Evolutionary conservation across 2,888 invertebrate species (phyloP), one percentile per base, ranked within the genome.

Genomic region (Gnatocerus cornutus): DNA sequence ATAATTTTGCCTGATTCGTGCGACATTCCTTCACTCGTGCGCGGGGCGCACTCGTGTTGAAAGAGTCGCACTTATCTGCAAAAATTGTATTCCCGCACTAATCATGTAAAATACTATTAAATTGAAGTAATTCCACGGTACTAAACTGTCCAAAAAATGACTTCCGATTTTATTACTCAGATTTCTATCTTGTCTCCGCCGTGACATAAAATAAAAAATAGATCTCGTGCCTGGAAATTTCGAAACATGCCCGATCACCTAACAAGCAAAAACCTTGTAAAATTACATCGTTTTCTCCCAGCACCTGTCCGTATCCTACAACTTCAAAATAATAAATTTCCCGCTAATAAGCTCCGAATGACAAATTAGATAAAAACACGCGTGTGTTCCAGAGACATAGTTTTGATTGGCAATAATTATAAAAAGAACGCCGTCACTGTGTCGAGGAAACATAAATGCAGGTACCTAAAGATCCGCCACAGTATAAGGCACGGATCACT

Each of bases 391-490:
- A 55, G 41, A 16, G 43, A 56, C 56, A 43, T 37, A n/a, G 30
- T 59, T 62, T 50, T 50, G 43, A 52, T 63, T 30, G 53, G 52
- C 43, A 14, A 53, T 43, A 43, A 52, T 41, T 27, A 52, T 10
- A 4, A 9, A 27, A 41, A 48, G 37, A n/a, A 39, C 37, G n/a
- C 29, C 63, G 63, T 27, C 52, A 52, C 63, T 63, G 63, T 41
- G 14, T 30, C 12, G 13, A 63, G 50, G 62, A 62, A 62, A 48
- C 21, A 16, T 62, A 52, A 41, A 27, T 52, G 39, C 39, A 59
- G 13, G n/a, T 59, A 33, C 39, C 41, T 52, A 52, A 63, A 53
- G 39, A 53, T 64, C 64, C 55, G 30, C 64, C 55, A 64, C 64
- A 55, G 55, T 48, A 65, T 65, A 21, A 45, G 16, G 30, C 66